Conservation (phyloP, 2,113 vertebrate species). For the Hypocryptadius cinnamomeus region DNA sequence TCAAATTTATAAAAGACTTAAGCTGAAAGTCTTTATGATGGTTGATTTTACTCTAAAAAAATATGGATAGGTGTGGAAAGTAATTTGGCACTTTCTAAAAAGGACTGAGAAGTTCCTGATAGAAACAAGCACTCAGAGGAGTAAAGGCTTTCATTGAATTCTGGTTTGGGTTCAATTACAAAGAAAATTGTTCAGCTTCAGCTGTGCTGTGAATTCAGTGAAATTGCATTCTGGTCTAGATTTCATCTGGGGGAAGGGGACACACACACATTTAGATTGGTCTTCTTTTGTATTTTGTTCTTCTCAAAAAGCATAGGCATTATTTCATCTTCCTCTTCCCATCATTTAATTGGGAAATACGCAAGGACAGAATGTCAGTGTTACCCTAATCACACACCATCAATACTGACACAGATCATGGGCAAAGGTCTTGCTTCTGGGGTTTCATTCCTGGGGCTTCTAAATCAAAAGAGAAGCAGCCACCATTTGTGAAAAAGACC, state of each 20-base stretch:
- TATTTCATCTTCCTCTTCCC: background rate
- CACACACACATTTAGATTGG: background rate
- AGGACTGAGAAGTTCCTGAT: background rate
- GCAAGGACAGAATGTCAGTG: background rate
- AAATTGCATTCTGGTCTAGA: background rate
- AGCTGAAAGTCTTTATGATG: background rate
- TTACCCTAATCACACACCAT: background rate
- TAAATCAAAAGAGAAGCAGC: background rate
- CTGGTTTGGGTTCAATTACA: background rate
- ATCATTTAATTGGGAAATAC: background rate
- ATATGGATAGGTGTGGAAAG: background rate
- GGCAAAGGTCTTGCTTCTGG: background rate
- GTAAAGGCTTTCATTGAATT: background rate
- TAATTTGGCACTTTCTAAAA: background rate
- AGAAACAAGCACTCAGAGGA: background rate
- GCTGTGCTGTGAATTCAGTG: background rate
- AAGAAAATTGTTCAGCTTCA: background rate
- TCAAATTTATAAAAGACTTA: background rate
- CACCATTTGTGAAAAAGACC: background rate
- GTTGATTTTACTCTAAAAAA: background rate
- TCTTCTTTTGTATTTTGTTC: background rate
- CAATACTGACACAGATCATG: background rate
- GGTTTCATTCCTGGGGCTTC: background rate
- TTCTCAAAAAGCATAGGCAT: background rate
- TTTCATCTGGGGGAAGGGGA: background rate